Evolutionary conservation across 2,113 vertebrate genomes (phyloP), one percentile per base, ranked within the genome.

Genomic region (Chaetodon trifascialis): DNA sequence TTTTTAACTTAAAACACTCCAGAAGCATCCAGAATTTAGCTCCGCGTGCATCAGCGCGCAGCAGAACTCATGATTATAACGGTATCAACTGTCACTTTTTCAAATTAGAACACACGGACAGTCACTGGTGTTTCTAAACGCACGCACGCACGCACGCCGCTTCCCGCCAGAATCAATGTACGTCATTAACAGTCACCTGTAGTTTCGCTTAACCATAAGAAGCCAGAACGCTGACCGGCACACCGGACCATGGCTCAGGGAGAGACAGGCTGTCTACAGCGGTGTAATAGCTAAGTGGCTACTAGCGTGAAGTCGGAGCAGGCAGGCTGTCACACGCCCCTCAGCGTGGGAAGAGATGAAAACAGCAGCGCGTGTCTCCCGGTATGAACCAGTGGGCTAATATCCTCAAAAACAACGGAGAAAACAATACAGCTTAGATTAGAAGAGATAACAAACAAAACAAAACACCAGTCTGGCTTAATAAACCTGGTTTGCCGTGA

Each of bases 291-390:
- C 25, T 25, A 7, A 34, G 55, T 12, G 60, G 19, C 11, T 51
- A 4, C 46, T 38, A 34, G 44, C 52, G 34, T 34, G 59, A 55
- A 34, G 46, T 36, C 14, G 12, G 73, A 10, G 16, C 5, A 17
- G 23, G 14, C 38, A 16, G 54, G 21, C 82, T 74, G 80, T 79
- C 74, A 83, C 67, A 76, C 82, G 67, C 85, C 83, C 88, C 80
- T 86, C 83, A n/a, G 52, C 75, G 34, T 55, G 85, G 68, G 66
- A 51, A 69, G 42, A 19, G 12, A 52, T n/a, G 68, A 60, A 30
- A 44, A 56, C 19, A 59, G 47, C 63, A 58, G 40, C 64, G 23
- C 56, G 21, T 10, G 46, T 46, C 38, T 25, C 25, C 21, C 25
- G 16, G 0, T 14, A 11, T 12, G 5, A 19, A 71, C 9, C 5